These are phyloP conservation scores for Neosilurus mollespiculum DNA, from an alignment of 2,797 vertebrate genomes.

Conservation along the genomic window DNA sequence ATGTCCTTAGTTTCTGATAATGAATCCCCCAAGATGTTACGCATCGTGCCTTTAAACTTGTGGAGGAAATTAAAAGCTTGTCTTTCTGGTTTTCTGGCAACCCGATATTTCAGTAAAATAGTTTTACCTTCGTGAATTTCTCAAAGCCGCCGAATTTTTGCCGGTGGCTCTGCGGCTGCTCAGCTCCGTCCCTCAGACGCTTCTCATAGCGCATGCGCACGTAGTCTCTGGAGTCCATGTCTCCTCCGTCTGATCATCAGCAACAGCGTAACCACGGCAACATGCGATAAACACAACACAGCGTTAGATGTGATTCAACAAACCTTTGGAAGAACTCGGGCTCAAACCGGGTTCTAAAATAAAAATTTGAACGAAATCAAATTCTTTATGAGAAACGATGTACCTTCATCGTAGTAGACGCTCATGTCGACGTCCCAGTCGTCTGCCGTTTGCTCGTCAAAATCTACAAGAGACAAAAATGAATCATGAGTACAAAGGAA, in stretches of 20 bases:
- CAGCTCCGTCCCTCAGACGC: constrained; percentile 80
- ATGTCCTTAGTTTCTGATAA: too few species aligned
- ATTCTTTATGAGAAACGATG: not conserved
- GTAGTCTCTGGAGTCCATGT: constrained; percentile 90
- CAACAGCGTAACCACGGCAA: not conserved
- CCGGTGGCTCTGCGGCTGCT: constrained; percentile 64
- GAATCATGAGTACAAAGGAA: not conserved
- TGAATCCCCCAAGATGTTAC: too few species aligned
- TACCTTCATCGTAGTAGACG: constrained; percentile 94
- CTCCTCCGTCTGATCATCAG: constrained; percentile 79
- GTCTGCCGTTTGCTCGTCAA: constrained; percentile 92
- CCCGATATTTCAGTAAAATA: not conserved
- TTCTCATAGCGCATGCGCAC: constrained; percentile 85
- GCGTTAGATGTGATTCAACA: too few species aligned
- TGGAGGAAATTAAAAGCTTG: not conserved
- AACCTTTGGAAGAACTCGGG: not conserved
- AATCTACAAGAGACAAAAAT: constrained; percentile 74
- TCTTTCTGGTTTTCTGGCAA: not conserved
- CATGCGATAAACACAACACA: not conserved
- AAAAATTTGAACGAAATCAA: not conserved
- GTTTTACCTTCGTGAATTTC: constrained; percentile 85
- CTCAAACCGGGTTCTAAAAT: too few species aligned
- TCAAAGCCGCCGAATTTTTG: constrained; percentile 88
- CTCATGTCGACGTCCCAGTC: constrained; percentile 99
- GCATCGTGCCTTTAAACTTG: not conserved